These are phyloP conservation scores for Drosophila persimilis DNA, from an alignment of 1,140 invertebrate genomes.

Conservation along the genomic window DNA sequence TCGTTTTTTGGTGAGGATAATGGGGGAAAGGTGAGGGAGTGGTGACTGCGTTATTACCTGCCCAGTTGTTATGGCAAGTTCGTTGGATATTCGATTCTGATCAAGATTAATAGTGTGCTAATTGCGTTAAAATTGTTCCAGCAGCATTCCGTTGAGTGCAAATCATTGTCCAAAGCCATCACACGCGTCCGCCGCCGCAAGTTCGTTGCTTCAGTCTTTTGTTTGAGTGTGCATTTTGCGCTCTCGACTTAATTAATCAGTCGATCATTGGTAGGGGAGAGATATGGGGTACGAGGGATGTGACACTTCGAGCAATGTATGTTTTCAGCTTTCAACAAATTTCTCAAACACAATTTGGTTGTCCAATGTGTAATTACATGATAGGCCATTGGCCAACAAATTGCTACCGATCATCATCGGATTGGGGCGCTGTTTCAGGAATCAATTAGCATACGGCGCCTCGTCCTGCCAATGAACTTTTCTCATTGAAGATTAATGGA, in stretches of 20 bases:
- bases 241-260: conserved; percentile 52
- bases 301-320: background rate
- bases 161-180: conserved; percentile 22
- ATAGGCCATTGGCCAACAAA: conserved; percentile 48
- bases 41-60: conserved; percentile 41
- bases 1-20: conserved; percentile 25
- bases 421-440: conserved; percentile 32
- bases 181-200: conserved; percentile 37
- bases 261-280: background rate
- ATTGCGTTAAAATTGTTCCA: conserved; percentile 59
- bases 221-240: conserved; percentile 37
- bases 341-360: conserved; percentile 31
- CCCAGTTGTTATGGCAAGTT: conserved; percentile 38
- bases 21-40: conserved; percentile 1
- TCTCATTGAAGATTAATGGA: conserved; percentile 43
- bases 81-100: conserved; percentile 42
- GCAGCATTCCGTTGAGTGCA: conserved; percentile 20
- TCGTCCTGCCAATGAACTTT: conserved; percentile 38
- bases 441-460: conserved; percentile 29
- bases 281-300: too few species aligned
- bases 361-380: conserved; percentile 39
- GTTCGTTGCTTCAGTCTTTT: conserved; percentile 79
- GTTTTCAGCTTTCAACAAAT: conserved; percentile 21
- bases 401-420: conserved; percentile 48
- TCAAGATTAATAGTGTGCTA: conserved; percentile 73